A percentile compares a stretch with the other conserved stretches of the same genome.
phyloP scores from a whole-genome alignment of 2,797 vertebrate species.

The Rhinella marina region DNA sequence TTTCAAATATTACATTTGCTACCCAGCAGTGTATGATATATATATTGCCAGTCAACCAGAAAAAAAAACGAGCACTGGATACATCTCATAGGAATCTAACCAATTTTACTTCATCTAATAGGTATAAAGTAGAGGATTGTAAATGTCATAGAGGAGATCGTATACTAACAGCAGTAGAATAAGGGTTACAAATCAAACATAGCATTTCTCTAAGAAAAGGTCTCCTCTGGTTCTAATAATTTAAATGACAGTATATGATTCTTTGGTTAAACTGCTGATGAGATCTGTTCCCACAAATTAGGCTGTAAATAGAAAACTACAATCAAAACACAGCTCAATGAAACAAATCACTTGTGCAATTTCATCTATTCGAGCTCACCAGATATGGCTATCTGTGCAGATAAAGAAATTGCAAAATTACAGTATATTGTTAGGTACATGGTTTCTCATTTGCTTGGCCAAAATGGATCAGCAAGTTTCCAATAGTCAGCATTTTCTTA shows the following conservation, averaged over 20 bases:
- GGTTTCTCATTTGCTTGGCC: constrained; percentile 32
- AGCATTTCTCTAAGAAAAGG: constrained; percentile 62
- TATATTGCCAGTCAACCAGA: constrained; percentile 67
- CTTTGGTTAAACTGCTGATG: background rate
- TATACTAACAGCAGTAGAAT: constrained; percentile 40
- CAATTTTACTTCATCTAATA: constrained; percentile 71
- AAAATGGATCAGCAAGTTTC: background rate
- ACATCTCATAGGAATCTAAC: constrained; percentile 70
- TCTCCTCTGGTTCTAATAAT: constrained; percentile 60
- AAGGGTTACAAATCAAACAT: constrained; percentile 47
- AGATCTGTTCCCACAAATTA: background rate
- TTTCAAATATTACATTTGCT: constrained; percentile 69
- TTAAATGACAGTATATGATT: constrained; percentile 58
- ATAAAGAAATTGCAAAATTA: background rate
- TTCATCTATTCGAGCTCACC: background rate
- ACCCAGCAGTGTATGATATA: constrained; percentile 64
- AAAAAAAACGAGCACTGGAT: constrained; percentile 64
- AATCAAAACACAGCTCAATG: background rate
- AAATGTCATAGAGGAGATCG: constrained; percentile 69
- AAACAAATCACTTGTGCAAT: background rate
- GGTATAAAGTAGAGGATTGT: constrained; percentile 65
- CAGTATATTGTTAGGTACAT: constrained; percentile 27
- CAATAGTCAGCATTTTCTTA: constrained; percentile 18
- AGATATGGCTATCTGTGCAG: background rate
- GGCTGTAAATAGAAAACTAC: background rate